These are phyloP conservation scores for Chymomyza amoena DNA, from an alignment of 2,888 invertebrate genomes.

Conservation along the genomic window DNA sequence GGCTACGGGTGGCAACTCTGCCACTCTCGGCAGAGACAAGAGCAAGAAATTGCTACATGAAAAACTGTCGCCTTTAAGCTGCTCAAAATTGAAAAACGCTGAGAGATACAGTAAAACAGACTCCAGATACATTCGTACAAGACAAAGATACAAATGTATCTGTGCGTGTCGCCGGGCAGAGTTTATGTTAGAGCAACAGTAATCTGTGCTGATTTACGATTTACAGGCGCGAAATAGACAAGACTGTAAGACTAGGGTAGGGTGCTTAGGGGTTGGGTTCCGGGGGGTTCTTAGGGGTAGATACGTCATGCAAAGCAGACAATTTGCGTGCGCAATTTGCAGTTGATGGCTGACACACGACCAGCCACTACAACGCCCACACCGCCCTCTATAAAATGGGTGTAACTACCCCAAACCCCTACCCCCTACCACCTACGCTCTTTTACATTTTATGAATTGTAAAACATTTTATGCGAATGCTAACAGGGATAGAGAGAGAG, in stretches of 20 bases:
- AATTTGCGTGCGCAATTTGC: conserved; percentile 70
- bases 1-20: background rate
- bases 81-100: conserved; percentile 69
- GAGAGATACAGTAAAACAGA: conserved; percentile 30
- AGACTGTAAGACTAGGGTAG: conserved; percentile 5
- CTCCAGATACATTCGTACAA: background rate
- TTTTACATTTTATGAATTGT: conserved; percentile 12
- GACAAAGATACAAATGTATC: conserved; percentile 63
- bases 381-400: background rate
- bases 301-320: conserved; percentile 35
- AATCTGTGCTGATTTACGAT: conserved; percentile 75
- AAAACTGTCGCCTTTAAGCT: conserved; percentile 59
- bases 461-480: conserved; percentile 45
- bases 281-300: background rate
- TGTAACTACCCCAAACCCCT: background rate
- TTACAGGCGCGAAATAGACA: conserved; percentile 70
- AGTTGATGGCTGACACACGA: conserved; percentile 62
- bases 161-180: conserved; percentile 19
- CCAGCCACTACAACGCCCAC: background rate
- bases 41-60: conserved; percentile 15
- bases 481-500: background rate
- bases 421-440: background rate
- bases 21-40: too few relatives aligned
- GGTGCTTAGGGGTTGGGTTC: background rate
- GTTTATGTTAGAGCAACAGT: conserved; percentile 49